Evolutionary conservation across 2,888 invertebrate species (phyloP), one percentile per base, ranked within the genome.

Genomic region (Hyppa rectilinea): DNA sequence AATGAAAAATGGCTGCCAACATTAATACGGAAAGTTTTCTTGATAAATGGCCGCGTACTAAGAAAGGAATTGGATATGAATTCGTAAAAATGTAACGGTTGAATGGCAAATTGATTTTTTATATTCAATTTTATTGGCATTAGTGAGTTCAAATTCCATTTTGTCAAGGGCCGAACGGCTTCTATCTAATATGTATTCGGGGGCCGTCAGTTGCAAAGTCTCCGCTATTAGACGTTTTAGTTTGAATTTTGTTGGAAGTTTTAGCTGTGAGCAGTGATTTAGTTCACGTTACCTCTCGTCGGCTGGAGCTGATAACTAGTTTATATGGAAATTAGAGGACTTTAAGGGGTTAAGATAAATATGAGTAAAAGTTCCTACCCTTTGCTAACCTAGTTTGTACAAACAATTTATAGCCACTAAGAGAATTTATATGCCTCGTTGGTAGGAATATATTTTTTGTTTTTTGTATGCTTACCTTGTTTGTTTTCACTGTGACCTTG

Each of bases 1-100:
- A 78, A 86, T 91, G 94, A 94, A 92, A 92, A 93, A 93, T 92
- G 90, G 86, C 81, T 77, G 70, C 60, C 78, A 85, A 84, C 87
- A 88, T 89, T 88, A 89, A 84, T 84, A 80, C 84, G 67, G 49
- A 82, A 88, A 88, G 83, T 86, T 85, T 85, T 75, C 79, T 84
- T 92, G 92, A 92, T 90, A 88, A 89, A 91, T 88, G 87, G 85
- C 73, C 69, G 71, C 71, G 74, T 72, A 84, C 85, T 88, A 85
- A 87, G 88, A 84, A 83, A 84, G 69, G 79, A 87, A 87, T 90
- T 88, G 87, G 79, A 86, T 84, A 85, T 64, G 74, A 80, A 85
- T 83, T 74, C 53, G 77, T 78, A 76, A 82, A 80, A 84, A 75
- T 74, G 71, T 56, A 61, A 70, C 60, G 58, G 75, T 74, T 76